Conservation (phyloP, 1,140 invertebrate genomes). For the Calephelis nemesis region DNA sequence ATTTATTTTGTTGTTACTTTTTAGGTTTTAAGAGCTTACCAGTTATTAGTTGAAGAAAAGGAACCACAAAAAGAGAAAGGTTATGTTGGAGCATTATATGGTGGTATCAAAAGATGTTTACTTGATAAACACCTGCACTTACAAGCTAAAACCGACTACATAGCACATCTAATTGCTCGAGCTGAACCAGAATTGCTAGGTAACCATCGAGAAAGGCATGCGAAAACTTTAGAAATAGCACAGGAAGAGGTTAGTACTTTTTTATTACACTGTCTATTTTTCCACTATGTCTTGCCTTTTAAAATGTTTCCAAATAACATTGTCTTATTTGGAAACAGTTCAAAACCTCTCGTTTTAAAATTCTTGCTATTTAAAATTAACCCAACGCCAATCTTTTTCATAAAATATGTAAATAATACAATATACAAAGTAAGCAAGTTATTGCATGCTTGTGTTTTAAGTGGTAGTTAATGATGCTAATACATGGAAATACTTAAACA, state of each 20-base stretch:
- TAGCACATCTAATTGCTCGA: slow-evolving; percentile 90
- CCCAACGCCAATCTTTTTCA: too few relatives aligned
- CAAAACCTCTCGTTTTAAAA: too few relatives aligned
- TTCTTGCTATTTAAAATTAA: too few relatives aligned
- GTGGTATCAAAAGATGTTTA: slow-evolving; percentile 91
- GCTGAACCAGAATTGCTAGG: slow-evolving; percentile 94
- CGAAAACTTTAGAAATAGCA: slow-evolving; percentile 96
- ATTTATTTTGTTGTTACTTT: slow-evolving; percentile 2
- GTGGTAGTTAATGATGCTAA: too few relatives aligned
- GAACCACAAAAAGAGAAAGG: slow-evolving; percentile 92
- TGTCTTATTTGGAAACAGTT: too few relatives aligned
- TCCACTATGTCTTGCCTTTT: too few relatives aligned
- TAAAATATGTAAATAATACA: too few relatives aligned
- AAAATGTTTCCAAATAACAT: too few relatives aligned
- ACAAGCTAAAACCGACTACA: slow-evolving; percentile 91
- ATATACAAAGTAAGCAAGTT: too few relatives aligned
- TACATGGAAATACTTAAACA: too few relatives aligned
- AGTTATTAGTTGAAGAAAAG: slow-evolving; percentile 90
- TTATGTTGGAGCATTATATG: slow-evolving; percentile 91
- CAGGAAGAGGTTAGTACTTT: slow-evolving; percentile 88
- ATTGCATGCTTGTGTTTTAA: too few relatives aligned
- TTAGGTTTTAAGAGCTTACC: slow-evolving; percentile 88
- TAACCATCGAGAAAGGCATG: slow-evolving; percentile 91
- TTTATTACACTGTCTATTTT: not conserved
- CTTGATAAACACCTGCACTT: slow-evolving; percentile 93